phyloP scores from a whole-genome alignment of 1,140 invertebrate species.

The Drosophila serrata region DNA sequence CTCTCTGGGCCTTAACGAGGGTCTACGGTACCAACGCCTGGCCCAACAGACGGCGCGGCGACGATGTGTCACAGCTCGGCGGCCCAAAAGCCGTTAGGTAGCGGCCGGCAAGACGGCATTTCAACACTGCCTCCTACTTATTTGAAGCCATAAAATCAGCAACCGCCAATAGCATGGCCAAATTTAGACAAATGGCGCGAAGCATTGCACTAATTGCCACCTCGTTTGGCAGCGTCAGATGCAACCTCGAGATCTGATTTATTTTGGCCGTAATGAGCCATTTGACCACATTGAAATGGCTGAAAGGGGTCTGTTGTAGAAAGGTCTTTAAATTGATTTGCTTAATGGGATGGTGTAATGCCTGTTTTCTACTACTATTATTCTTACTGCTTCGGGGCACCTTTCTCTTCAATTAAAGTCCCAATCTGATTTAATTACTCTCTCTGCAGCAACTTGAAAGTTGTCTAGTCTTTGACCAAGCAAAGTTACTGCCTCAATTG shows the following conservation, averaged over 20 bases:
- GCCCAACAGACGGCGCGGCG: background rate
- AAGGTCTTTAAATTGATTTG: constrained; percentile 7
- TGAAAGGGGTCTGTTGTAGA: background rate
- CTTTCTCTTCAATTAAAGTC: constrained; percentile 2
- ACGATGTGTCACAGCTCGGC: constrained; percentile 19
- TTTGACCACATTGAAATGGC: constrained; percentile 11
- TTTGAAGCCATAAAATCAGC: constrained; percentile 50
- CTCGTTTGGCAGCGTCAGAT: constrained; percentile 39
- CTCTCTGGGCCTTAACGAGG: constrained; percentile 19
- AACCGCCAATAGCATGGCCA: constrained; percentile 52
- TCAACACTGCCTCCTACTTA: constrained; percentile 54
- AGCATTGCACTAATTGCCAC: constrained; percentile 55
- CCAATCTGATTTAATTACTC: background rate
- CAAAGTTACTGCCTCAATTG: constrained; percentile 11
- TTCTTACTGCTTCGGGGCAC: background rate
- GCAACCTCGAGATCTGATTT: constrained; percentile 45
- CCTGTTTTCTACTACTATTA: background rate
- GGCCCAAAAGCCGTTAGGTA: constrained; percentile 3
- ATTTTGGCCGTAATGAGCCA: constrained; percentile 41
- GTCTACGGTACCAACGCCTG: constrained; percentile 4
- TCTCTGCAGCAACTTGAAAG: background rate
- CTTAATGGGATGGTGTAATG: background rate
- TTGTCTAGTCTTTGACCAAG: constrained; percentile 4
- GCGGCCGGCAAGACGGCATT: constrained; percentile 24
- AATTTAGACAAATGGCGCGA: constrained; percentile 57